These are phyloP conservation scores for Carterocephalus palaemon DNA, from an alignment of 2,888 invertebrate species.

Conservation along the genomic window DNA sequence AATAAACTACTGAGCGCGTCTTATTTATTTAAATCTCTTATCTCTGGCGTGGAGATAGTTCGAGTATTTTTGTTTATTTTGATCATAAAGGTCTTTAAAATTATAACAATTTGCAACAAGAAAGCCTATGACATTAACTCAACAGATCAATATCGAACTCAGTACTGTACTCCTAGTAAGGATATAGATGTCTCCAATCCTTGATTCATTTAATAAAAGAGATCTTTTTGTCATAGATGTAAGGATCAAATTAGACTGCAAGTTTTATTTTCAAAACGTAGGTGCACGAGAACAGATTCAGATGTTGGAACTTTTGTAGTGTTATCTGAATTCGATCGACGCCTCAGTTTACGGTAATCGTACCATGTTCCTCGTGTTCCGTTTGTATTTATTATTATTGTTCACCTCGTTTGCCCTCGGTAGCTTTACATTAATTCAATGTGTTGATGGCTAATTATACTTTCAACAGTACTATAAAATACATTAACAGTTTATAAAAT, in stretches of 20 bases:
- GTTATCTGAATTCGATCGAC: conserved; percentile 61
- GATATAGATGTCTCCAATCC: not conserved
- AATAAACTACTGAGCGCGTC: not conserved
- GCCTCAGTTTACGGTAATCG: conserved; percentile 66
- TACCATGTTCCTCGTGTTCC: conserved; percentile 42
- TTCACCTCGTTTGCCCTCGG: conserved; percentile 40
- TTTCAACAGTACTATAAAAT: no score
- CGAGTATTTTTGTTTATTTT: conserved; percentile 9
- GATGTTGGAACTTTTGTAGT: conserved; percentile 63
- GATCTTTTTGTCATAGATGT: conserved; percentile 10
- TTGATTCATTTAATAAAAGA: not conserved
- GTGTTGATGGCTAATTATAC: conserved; percentile 21
- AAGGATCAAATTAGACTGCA: conserved; percentile 25
- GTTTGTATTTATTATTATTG: conserved; percentile 51
- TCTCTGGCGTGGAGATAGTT: conserved; percentile 6
- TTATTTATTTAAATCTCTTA: conserved; percentile 4
- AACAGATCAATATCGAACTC: conserved; percentile 56
- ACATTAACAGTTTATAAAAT: no score
- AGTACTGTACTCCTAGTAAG: conserved; percentile 47
- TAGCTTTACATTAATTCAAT: conserved; percentile 36
- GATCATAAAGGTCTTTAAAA: conserved; percentile 11
- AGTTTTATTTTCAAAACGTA: conserved; percentile 15
- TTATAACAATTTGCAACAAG: conserved; percentile 25
- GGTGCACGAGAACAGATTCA: conserved; percentile 25
- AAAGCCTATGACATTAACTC: conserved; percentile 38